Evolutionary conservation across 2,797 vertebrate species (phyloP).

Genomic region (Oryzias dopingdopingensis): DNA sequence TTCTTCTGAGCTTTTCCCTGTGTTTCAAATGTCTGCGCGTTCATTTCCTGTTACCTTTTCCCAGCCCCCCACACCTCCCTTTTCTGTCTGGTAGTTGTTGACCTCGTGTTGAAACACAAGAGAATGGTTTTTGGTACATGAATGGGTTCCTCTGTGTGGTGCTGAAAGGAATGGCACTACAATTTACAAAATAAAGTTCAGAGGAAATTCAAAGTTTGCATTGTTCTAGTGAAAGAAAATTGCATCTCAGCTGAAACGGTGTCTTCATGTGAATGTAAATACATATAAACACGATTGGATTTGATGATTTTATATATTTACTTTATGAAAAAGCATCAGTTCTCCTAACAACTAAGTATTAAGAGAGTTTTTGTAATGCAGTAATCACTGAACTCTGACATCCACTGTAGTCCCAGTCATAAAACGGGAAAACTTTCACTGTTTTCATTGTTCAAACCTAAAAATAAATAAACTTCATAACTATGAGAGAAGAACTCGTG

Average conservation of each 20-base stretch:
- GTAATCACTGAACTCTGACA: no score
- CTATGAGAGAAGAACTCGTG: no score
- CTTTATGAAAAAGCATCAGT: no score
- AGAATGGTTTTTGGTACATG: constrained; percentile 50
- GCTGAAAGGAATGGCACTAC: constrained; percentile 24
- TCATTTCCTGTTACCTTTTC: constrained; percentile 64
- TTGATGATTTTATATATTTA: no score
- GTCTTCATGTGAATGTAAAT: no score
- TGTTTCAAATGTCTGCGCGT: constrained; percentile 46
- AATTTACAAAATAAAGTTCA: constrained; percentile 26
- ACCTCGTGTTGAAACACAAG: constrained; percentile 59
- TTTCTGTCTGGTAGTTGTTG: constrained; percentile 23
- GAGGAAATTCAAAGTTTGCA: constrained; percentile 3
- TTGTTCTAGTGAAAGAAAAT: neutral
- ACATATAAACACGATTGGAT: no score
- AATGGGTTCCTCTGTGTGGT: constrained; percentile 70
- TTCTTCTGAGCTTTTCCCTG: constrained; percentile 20
- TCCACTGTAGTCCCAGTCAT: no score
- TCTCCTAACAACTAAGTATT: no score
- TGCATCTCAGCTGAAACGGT: neutral
- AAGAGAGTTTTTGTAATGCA: no score
- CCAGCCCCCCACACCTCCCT: constrained; percentile 5
- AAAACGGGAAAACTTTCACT: no score
- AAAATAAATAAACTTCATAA: no score
- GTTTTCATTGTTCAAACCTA: no score